These are phyloP conservation scores for Anthopleura sola DNA, from an alignment of 64 coral and sea anemone genomes.

Conservation along the genomic window DNA sequence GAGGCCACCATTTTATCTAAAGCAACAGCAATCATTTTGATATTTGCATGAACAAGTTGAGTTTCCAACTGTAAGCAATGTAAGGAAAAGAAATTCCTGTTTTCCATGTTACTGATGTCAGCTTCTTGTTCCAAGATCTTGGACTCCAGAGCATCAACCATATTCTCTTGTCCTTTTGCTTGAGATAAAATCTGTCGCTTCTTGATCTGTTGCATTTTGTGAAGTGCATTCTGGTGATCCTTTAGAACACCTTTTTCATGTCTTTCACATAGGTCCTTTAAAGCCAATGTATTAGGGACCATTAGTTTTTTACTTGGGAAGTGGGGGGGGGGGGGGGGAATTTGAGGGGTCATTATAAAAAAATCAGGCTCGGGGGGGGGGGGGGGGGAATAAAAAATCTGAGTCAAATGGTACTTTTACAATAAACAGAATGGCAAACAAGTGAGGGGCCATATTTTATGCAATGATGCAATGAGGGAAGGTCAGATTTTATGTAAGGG, in stretches of 20 bases:
- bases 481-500: too few species aligned
- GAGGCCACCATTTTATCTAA: slow-evolving; percentile 83
- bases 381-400: too few species aligned
- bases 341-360: too few species aligned
- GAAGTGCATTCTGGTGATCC: slow-evolving; percentile 92
- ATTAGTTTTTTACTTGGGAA: too few species aligned
- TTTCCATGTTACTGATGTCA: slow-evolving; percentile 99
- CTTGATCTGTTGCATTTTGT: slow-evolving; percentile 99
- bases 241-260: slow-evolving; percentile 97
- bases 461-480: too few species aligned
- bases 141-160: slow-evolving; percentile 82
- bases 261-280: slow-evolving; percentile 89
- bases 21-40: slow-evolving; percentile 82
- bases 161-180: slow-evolving; percentile 85
- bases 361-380: too few species aligned
- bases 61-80: slow-evolving; percentile 96
- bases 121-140: slow-evolving; percentile 96
- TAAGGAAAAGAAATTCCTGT: slow-evolving; percentile 91
- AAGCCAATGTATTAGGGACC: not conserved
- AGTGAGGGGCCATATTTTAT: too few species aligned
- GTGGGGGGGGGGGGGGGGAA: too few species aligned
- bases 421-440: too few species aligned
- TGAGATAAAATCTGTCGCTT: slow-evolving; percentile 94
- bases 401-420: too few species aligned
- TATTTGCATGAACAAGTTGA: slow-evolving; percentile 86